Evolutionary conservation across 1,140 invertebrate genomes (phyloP), one percentile per base, ranked within the genome.

Genomic region (Drosophila jambulina): DNA sequence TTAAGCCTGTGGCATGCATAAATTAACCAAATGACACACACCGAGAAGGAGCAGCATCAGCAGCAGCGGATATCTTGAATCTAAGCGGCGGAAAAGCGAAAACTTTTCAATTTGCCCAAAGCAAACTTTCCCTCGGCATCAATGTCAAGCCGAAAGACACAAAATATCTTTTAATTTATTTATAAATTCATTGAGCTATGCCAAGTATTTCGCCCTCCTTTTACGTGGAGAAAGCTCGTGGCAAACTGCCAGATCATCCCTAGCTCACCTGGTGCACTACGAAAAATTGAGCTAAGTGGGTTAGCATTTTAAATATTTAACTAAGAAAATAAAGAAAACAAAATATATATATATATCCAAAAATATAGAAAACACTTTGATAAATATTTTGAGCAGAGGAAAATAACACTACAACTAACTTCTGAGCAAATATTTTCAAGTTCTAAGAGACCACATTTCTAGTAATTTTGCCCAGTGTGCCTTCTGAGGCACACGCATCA

Each of bases 151-250:
- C 82, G 34, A 75, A 81, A 75, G 70, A 74, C 69, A 80, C 36
- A 81, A 90, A 90, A 90, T 81, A 77, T 76, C 67, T 77, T 82
- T 77, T 86, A 87, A 91, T 91, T 91, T 91, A 91, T 91, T 91
- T 91, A 91, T 91, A 72, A 62, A 69, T 60, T 68, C 76, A 58
- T 60, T 79, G 63, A 79, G 62, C 75, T 81, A 82, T 75, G 59
- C 79, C 36, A 42, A 59, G 46, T 40, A 69, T 34, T 53, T 46
- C 25, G 32, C 19, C 45, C 45, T 12, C 13, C 19, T 48, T 49
- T 49, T 19, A 17, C 25, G 29, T 17, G 38, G 19, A 21, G 29
- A 15, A 19, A 53, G 27, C 12, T 23, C 48, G 21, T 85, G 78
- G 78, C 69, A 90, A 78, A 45, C 61, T 65, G 79, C 75, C 67